These are phyloP conservation scores for Erebia ligea DNA, from an alignment of 2,888 invertebrate genomes.

Conservation along the genomic window DNA sequence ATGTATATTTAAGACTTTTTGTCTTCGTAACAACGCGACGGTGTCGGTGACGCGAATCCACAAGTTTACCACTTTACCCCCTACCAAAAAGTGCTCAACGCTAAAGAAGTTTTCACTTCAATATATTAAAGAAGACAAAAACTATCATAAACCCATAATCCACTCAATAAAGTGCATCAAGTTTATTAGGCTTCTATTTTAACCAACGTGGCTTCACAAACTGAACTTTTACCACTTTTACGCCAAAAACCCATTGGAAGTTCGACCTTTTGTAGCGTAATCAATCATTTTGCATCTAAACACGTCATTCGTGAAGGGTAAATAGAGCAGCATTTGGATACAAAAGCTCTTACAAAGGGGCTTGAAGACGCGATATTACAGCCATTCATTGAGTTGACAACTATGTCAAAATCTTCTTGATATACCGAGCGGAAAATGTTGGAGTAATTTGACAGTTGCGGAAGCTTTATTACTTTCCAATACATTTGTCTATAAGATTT, in stretches of 20 bases:
- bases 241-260: slow-evolving; percentile 4
- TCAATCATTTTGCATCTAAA: slow-evolving; percentile 64
- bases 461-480: slow-evolving; percentile 8
- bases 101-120: no score
- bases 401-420: slow-evolving; percentile 53
- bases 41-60: no score
- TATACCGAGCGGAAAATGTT: slow-evolving; percentile 20
- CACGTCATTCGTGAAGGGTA: slow-evolving; percentile 49
- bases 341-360: slow-evolving; percentile 54
- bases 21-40: no score
- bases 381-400: slow-evolving; percentile 54
- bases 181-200: neutral
- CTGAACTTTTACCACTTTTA: slow-evolving; percentile 4
- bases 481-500: neutral
- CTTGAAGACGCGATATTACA: slow-evolving; percentile 52
- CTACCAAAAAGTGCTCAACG: no score
- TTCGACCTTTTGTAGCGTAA: slow-evolving; percentile 45
- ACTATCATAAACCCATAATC: neutral
- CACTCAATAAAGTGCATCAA: neutral
- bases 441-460: slow-evolving; percentile 26
- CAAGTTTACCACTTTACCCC: no score
- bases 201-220: neutral
- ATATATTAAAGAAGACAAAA: no score
- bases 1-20: no score
- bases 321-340: slow-evolving; percentile 48